A percentile compares a stretch with the other conserved stretches of the same genome.
These are phyloP conservation scores for Ophiodon elongatus DNA, from an alignment of 2,113 vertebrate species.

Conservation along the genomic window DNA sequence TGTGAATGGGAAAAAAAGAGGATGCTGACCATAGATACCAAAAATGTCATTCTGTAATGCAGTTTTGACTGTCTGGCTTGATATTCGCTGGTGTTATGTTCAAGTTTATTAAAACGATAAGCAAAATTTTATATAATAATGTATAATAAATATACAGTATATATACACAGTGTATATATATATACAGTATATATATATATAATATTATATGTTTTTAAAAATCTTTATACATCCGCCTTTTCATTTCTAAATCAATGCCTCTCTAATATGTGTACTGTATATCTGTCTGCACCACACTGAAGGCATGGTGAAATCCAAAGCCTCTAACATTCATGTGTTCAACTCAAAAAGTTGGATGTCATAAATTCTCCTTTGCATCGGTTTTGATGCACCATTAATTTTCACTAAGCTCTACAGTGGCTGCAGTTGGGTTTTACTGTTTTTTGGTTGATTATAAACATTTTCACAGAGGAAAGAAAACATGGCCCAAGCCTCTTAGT, in stretches of 20 bases:
- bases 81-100: background rate
- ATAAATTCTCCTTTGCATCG: slow-evolving; percentile 53
- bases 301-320: slow-evolving; percentile 11
- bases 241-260: slow-evolving; percentile 29
- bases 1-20: background rate
- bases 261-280: background rate
- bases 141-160: too few species aligned
- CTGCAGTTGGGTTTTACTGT: slow-evolving; percentile 47
- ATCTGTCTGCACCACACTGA: background rate
- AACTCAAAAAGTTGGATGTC: slow-evolving; percentile 51
- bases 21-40: background rate
- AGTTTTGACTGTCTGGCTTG: background rate
- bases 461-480: slow-evolving; percentile 35
- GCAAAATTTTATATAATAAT: background rate
- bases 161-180: too few species aligned
- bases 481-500: slow-evolving; percentile 2
- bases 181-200: too few species aligned
- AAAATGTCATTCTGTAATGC: background rate
- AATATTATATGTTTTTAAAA: background rate
- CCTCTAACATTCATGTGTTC: slow-evolving; percentile 41
- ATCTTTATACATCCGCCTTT: background rate
- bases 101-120: background rate
- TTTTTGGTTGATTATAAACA: slow-evolving; percentile 52
- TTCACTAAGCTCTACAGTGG: slow-evolving; percentile 57
- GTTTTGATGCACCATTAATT: slow-evolving; percentile 58